Conservation (phyloP, 2,797 vertebrate species). For the Acropternis orthonyx region DNA sequence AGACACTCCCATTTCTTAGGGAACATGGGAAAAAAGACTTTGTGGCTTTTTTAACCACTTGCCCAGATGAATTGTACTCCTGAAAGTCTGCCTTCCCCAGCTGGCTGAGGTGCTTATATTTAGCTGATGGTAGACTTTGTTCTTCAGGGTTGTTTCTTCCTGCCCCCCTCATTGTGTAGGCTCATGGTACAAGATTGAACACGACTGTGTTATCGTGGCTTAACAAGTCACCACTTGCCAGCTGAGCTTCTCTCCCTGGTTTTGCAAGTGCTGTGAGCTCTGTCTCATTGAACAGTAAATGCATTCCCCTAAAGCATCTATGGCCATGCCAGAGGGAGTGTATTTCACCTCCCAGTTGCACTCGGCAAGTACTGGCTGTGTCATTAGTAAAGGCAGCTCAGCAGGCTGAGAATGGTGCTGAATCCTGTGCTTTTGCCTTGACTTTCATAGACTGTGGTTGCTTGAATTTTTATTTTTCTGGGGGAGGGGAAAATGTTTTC, state of each 20-base stretch:
- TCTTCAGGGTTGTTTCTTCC: not conserved
- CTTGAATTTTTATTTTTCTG: not conserved
- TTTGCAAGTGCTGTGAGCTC: not conserved
- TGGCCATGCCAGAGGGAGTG: not conserved
- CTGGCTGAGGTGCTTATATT: not conserved
- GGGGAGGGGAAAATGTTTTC: not conserved
- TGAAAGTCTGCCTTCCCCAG: not conserved
- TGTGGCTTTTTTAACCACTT: not conserved
- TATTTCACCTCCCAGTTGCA: not conserved
- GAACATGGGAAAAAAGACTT: fast-evolving
- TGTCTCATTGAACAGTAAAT: not conserved
- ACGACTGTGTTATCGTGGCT: not conserved
- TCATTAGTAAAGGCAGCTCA: not conserved
- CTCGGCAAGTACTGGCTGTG: not conserved
- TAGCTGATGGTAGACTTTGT: not conserved
- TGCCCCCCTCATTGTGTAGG: not conserved
- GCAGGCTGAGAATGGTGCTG: not conserved
- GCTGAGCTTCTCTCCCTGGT: not conserved
- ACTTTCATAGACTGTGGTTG: not conserved
- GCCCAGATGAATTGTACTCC: not conserved
- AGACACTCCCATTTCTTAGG: not conserved
- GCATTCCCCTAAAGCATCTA: not conserved
- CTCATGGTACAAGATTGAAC: not conserved
- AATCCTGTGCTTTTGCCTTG: not conserved
- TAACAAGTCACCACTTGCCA: not conserved